Base-by-base conservation (phyloP, 2,888 invertebrate genomes). In the Dioctria rufipes region DNA sequence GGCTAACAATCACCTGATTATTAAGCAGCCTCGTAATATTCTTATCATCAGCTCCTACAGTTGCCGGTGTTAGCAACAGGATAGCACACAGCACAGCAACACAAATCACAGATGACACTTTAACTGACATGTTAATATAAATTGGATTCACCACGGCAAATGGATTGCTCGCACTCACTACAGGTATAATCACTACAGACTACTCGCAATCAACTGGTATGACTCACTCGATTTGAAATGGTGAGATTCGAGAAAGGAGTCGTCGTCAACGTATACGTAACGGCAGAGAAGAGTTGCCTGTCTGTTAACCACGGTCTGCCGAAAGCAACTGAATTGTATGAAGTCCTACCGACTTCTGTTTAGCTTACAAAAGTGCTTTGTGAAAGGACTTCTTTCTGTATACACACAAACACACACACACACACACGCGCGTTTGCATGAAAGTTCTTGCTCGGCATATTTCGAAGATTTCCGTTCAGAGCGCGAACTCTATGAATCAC, bases 1-100 rank as follows among this genome's bases (percentile, higher is more conserved):
- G 86, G 84, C 88, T 88, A 8, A 89, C 89, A 85, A 89, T 87
- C 65, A 87, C 88, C 83, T 88, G 88, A 83, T 88, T 88, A 83
- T 88, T 88, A 40, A 88, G 83, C 8, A 88, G 83, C 83, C 87
- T 85, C 49, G 87, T 87, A 13, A 88, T 86, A 81, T 88, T 88
- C 82, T 87, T 86, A 81, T 88, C 88, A 84, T 88, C 87, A 25
- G 85, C 83, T 78, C 83, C 81, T 49, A 82, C 82, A 42, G 83
- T 81, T 5, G 80, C 81, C 80, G 83, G 78, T 61, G 83, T 82
- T 58, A 83, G 81, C 77, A 84, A 46, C 80, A 84, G 51, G 9
- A 83, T 67, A 75, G 81, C 40, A 60, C 82, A 84, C 25, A n/a
- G n/a, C 81, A 84, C 80, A 54, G 83, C 81, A 81, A 82, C 84